Percentiles rank a stretch among this genome's conserved stretches.
Evolutionary conservation across 1,140 invertebrate genomes (phyloP).

Genomic region (Trichomalopsis sarcophagae): DNA sequence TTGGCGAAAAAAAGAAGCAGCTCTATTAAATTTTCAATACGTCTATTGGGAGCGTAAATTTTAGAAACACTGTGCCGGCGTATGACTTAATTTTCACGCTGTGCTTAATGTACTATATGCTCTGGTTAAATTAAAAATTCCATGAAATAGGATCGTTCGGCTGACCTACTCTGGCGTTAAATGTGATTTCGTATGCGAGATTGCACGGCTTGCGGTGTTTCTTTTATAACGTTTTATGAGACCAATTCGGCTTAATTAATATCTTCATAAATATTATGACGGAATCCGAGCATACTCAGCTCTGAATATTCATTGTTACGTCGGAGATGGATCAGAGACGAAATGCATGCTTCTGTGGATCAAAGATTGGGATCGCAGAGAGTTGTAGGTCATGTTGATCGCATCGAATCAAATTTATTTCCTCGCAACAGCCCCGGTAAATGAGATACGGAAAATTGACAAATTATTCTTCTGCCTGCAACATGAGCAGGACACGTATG

Average conservation of each 20-base stretch:
- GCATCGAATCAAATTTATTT: background rate
- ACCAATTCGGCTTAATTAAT: background rate
- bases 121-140: background rate
- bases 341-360: too few species aligned
- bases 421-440: background rate
- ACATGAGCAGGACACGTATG: background rate
- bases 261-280: background rate
- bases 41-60: background rate
- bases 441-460: too few species aligned
- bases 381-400: background rate
- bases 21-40: slow-evolving; percentile 8
- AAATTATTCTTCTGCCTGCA: background rate
- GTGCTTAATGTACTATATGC: background rate
- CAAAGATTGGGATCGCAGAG: too few species aligned
- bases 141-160: background rate
- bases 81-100: slow-evolving; percentile 3
- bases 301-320: background rate
- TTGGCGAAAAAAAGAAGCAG: background rate
- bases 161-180: background rate
- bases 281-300: background rate
- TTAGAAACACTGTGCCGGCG: background rate
- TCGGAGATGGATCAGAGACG: too few species aligned
- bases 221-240: background rate
- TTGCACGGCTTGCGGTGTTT: background rate
- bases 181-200: background rate